phyloP scores from a whole-genome alignment of 2,888 invertebrate species.

The Eristalinus aeneus region DNA sequence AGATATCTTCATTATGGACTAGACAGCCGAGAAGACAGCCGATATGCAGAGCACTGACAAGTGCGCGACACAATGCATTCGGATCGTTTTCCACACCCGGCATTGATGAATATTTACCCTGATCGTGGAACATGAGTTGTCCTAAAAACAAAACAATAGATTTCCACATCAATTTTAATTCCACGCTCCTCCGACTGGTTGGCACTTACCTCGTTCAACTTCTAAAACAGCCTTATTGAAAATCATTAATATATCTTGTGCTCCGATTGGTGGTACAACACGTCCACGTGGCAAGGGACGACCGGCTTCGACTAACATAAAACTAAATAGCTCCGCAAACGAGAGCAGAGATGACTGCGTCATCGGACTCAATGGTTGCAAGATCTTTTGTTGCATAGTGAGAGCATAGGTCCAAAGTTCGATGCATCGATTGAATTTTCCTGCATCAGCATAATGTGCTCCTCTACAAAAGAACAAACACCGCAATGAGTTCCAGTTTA shows the following conservation, averaged over 20 bases:
- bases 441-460: slow-evolving; percentile 96
- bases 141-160: slow-evolving; percentile 78
- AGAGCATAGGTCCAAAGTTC: slow-evolving; percentile 98
- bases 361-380: slow-evolving; percentile 96
- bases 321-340: slow-evolving; percentile 96
- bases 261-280: slow-evolving; percentile 90
- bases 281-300: slow-evolving; percentile 86
- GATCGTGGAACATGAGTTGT: slow-evolving; percentile 82
- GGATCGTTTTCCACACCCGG: slow-evolving; percentile 86
- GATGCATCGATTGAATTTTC: slow-evolving; percentile 95
- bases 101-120: slow-evolving; percentile 78
- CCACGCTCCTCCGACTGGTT: too few species aligned
- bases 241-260: slow-evolving; percentile 90
- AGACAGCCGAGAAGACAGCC: slow-evolving; percentile 88
- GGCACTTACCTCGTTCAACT: slow-evolving; percentile 82
- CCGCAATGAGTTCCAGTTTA: not conserved
- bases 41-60: slow-evolving; percentile 92
- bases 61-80: slow-evolving; percentile 89
- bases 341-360: slow-evolving; percentile 96
- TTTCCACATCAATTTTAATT: not conserved
- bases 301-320: slow-evolving; percentile 94
- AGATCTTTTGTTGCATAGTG: slow-evolving; percentile 96
- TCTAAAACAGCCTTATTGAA: slow-evolving; percentile 91
- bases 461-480: slow-evolving; percentile 82
- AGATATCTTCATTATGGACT: slow-evolving; percentile 83